Evolutionary conservation across 2,888 invertebrate species (phyloP), one percentile per base, ranked within the genome.

Genomic region (Nomada fucata): DNA sequence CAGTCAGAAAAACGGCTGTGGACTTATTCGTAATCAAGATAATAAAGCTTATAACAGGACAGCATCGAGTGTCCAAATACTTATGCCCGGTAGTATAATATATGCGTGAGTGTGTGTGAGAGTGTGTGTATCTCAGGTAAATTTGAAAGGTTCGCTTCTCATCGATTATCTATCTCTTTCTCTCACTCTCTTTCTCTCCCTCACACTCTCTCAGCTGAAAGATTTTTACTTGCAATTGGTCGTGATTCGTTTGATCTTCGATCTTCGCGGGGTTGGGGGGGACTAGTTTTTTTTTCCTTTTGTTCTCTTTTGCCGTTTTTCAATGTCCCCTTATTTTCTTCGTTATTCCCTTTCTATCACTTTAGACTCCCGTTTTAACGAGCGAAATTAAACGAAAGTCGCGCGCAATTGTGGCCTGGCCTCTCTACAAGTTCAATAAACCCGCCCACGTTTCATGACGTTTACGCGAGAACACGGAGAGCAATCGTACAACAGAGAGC

Each of bases 121-220:
- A 63, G 67, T 60, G 44, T 59, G 59, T 78, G 50, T 55, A n/a
- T 63, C 5, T 71, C 64, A 55, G 23, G 59, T 61, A 78, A 78
- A 67, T 55, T 52, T 74, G 57, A 69, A 78, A 74, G 74, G 67
- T 70, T 78, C 60, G 67, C 50, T 26, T 64, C 61, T 47, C n/a
- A 64, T 47, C 44, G 50, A 42, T 65, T 59, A 18, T 44, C 69
- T 20, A 36, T 65, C 70, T 36, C 47, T 55, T 20, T 63, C 52
- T 47, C 60, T 53, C 67, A 26, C 42, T 42, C 69, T 59, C 36
- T 64, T 36, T 63, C 52, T 47, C 60, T 53, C 72, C 1, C 44
- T 44, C 42, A 13, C 68, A 26, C 42, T 42, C 69, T 59, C 42
- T 64, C 47, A 70, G 47, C 29, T 23, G 63, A 64, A 70, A 61